Evolutionary conservation across 2,888 invertebrate genomes (phyloP).

Genomic region (Cantharis flavilabris): DNA sequence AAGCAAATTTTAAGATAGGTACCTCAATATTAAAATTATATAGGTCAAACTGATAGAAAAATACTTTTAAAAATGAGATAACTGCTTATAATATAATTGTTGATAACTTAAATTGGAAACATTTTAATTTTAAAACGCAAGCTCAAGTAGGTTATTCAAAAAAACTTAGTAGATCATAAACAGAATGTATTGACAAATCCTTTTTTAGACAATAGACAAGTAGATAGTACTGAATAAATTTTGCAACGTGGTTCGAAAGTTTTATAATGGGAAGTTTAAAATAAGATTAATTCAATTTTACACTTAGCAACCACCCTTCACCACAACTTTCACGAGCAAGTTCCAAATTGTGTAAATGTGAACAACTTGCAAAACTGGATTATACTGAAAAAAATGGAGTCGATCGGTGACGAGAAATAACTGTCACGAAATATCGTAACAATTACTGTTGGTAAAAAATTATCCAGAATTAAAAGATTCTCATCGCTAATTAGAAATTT

Average conservation of each 20-base stretch:
- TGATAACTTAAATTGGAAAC: background rate
- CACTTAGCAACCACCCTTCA: background rate
- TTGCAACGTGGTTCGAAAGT: background rate
- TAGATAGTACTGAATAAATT: background rate
- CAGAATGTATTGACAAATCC: background rate
- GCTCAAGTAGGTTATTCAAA: background rate
- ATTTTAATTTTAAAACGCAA: background rate
- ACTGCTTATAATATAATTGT: background rate
- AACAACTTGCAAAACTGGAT: slow-evolving; percentile 15
- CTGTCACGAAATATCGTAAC: background rate
- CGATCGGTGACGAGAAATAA: background rate
- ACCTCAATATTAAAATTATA: background rate
- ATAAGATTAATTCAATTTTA: background rate
- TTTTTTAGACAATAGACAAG: background rate
- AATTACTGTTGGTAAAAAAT: background rate
- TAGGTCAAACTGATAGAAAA: background rate
- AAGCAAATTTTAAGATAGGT: background rate
- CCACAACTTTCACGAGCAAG: background rate
- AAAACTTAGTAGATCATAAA: background rate
- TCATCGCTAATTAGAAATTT: background rate
- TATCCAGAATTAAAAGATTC: background rate
- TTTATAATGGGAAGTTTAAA: background rate
- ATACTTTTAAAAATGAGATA: background rate
- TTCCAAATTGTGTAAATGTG: background rate
- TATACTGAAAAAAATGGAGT: slow-evolving; percentile 3